Evolutionary conservation across 2,888 invertebrate species (phyloP).

Genomic region (Macaria notata): DNA sequence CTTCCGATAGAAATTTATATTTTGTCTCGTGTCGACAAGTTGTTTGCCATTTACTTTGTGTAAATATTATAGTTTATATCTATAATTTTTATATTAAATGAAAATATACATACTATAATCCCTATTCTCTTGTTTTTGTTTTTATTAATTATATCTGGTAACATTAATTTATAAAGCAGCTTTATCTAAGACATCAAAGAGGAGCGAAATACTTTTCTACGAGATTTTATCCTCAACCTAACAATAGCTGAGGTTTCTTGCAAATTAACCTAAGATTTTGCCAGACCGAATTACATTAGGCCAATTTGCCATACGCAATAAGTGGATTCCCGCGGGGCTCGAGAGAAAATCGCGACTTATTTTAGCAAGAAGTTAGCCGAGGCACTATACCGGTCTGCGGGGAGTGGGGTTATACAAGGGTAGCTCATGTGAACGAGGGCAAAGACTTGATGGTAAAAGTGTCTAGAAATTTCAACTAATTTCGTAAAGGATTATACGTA

Average conservation of each 20-base stretch:
- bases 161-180: too few species aligned
- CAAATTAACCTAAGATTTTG: constrained; percentile 8
- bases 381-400: not conserved
- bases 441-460: too few species aligned
- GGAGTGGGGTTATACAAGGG: constrained; percentile 8
- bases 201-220: too few species aligned
- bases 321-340: constrained; percentile 8
- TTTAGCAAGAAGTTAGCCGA: constrained; percentile 8
- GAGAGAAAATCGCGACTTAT: constrained; percentile 10
- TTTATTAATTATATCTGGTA: too few species aligned
- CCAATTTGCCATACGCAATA: constrained; percentile 17
- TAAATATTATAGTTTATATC: constrained; percentile 76
- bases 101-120: constrained; percentile 68
- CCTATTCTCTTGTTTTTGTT: constrained; percentile 34
- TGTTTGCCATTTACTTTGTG: constrained; percentile 77
- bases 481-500: too few species aligned
- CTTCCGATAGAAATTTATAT: constrained; percentile 27
- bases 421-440: not conserved
- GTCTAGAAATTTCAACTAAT: too few species aligned
- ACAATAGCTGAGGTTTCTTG: too few species aligned
- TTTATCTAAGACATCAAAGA: too few species aligned
- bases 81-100: constrained; percentile 80
- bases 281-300: constrained; percentile 11
- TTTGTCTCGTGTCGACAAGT: constrained; percentile 50
- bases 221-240: too few species aligned